These are phyloP conservation scores for Metopia argyrocephala DNA, from an alignment of 2,888 invertebrate species.

Conservation along the genomic window DNA sequence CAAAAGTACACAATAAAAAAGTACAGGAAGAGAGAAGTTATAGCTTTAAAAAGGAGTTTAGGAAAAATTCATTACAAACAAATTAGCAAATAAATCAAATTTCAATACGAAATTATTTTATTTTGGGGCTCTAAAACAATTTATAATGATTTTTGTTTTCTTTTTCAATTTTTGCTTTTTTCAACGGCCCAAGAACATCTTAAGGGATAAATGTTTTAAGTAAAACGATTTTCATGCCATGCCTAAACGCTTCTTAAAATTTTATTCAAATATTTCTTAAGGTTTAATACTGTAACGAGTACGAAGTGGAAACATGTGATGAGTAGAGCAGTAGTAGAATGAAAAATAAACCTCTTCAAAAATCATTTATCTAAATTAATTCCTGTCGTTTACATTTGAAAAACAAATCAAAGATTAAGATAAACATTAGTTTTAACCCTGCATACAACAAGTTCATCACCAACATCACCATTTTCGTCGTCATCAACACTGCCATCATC, in stretches of 20 bases:
- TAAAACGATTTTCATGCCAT: conserved; percentile 45
- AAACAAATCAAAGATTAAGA: conserved; percentile 79
- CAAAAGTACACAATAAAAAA: conserved; percentile 25
- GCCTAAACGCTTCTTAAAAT: conserved; percentile 48
- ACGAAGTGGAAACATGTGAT: not conserved
- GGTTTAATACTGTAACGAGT: not conserved
- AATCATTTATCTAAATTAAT: conserved; percentile 79
- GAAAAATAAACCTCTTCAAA: conserved; percentile 69
- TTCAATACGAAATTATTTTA: conserved; percentile 76
- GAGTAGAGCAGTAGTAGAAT: conserved; percentile 59
- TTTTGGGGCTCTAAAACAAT: conserved; percentile 75
- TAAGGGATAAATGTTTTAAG: conserved; percentile 36
- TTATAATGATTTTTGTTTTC: conserved; percentile 65
- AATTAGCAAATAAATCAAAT: conserved; percentile 79
- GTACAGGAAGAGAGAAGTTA: not conserved
- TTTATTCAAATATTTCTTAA: not conserved
- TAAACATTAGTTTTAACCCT: conserved; percentile 75
- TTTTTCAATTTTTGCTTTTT: not conserved
- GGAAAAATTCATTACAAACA: conserved; percentile 77
- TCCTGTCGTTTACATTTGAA: conserved; percentile 79
- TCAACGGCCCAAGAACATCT: not conserved
- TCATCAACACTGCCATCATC: not conserved
- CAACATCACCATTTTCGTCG: conserved; percentile 5
- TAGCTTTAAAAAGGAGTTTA: not conserved
- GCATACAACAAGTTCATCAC: conserved; percentile 31